phyloP scores from a whole-genome alignment of 2,113 vertebrate species.

The Corvus moneduloides region DNA sequence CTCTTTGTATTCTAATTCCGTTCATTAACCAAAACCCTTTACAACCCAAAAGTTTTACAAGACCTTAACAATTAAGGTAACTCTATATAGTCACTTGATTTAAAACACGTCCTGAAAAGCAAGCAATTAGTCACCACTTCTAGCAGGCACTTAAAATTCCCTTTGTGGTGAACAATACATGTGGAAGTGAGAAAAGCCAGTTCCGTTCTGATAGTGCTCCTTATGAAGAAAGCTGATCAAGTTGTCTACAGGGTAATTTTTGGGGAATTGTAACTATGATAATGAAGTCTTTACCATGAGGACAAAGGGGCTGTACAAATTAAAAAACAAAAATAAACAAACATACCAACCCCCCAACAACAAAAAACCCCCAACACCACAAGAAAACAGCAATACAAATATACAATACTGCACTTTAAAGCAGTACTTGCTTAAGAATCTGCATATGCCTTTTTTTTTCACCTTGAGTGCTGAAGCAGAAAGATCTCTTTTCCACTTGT shows the following conservation, averaged over 20 bases:
- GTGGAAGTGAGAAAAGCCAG: background rate
- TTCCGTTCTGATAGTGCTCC: background rate
- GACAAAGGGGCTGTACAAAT: background rate
- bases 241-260: background rate
- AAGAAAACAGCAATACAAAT: background rate
- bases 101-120: slow-evolving; percentile 32
- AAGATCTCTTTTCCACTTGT: background rate
- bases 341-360: background rate
- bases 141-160: background rate
- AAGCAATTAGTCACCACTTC: slow-evolving; percentile 47
- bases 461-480: background rate
- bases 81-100: slow-evolving; percentile 33
- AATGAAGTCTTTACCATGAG: background rate
- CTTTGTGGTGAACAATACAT: background rate
- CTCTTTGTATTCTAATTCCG: slow-evolving; percentile 24
- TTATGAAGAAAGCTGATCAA: background rate
- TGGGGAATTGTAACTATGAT: background rate
- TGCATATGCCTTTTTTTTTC: background rate
- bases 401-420: background rate
- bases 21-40: slow-evolving; percentile 31
- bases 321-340: background rate
- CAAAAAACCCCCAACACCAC: background rate
- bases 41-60: slow-evolving; percentile 2
- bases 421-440: background rate
- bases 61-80: slow-evolving; percentile 43